A percentile compares a stretch with the other conserved stretches of the same genome.
Conservation (phyloP, 2,888 invertebrate genomes). For the Conops quadrifasciatus region DNA sequence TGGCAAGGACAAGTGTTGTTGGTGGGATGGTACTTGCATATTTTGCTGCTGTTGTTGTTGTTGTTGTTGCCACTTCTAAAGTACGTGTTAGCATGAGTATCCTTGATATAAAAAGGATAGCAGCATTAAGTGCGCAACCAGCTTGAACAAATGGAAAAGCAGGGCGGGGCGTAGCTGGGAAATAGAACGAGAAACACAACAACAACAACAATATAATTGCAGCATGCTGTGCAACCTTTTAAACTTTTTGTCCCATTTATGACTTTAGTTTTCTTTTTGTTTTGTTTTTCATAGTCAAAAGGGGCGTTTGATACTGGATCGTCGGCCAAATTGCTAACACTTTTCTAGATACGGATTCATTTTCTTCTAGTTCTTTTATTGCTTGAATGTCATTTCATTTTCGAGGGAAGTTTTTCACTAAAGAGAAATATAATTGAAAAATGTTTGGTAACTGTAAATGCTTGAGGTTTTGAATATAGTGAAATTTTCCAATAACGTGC, state of each 20-base stretch:
- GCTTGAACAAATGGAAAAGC: slow-evolving; percentile 20
- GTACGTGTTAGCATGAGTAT: slow-evolving; percentile 12
- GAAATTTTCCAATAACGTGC: too few species aligned
- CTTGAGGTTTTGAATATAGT: too few species aligned
- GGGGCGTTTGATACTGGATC: too few species aligned
- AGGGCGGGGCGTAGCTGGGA: neutral
- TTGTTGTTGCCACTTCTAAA: neutral
- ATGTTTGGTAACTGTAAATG: too few species aligned
- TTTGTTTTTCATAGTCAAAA: neutral
- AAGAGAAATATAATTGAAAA: too few species aligned
- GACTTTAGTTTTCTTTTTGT: neutral
- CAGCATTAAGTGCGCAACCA: slow-evolving; percentile 20
- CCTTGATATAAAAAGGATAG: slow-evolving; percentile 23
- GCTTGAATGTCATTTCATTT: too few species aligned
- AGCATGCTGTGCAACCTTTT: slow-evolving; percentile 11
- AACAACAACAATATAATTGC: slow-evolving; percentile 2
- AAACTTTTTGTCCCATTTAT: neutral
- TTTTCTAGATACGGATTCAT: too few species aligned
- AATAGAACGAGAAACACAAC: slow-evolving; percentile 3
- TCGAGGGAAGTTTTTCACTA: too few species aligned
- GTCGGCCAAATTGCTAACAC: too few species aligned
- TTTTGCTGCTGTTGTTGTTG: neutral
- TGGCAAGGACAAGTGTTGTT: neutral
- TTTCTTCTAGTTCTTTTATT: too few species aligned
- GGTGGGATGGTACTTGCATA: neutral